Percentiles rank a stretch among this genome's conserved stretches.
Evolutionary conservation across 1,140 invertebrate species (phyloP).

Genomic region (Phymastichus coffea): DNA sequence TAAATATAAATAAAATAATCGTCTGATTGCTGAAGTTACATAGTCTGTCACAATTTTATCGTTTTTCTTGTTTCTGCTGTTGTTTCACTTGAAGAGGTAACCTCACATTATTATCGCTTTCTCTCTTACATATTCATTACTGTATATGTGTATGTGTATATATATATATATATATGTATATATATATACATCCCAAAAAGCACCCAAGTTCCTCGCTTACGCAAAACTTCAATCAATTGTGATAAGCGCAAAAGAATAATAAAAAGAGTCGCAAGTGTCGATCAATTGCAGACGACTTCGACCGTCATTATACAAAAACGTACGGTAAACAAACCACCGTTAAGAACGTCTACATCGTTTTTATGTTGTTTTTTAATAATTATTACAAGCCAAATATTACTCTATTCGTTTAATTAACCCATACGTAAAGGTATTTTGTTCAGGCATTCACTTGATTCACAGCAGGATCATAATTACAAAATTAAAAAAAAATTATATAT

Average conservation of each 20-base stretch:
- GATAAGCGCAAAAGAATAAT: conserved; percentile 22
- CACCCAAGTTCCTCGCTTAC: conserved; percentile 17
- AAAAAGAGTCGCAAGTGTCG: conserved; percentile 21
- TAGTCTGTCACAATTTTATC: conserved; percentile 24
- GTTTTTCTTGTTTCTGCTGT: neutral
- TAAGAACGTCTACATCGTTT: conserved; percentile 26
- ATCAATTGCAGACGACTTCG: conserved; percentile 18
- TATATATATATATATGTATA: neutral
- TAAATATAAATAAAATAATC: conserved; percentile 30
- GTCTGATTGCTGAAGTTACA: conserved; percentile 26
- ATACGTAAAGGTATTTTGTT: conserved; percentile 27
- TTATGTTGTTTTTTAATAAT: neutral
- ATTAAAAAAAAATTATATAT: conserved; percentile 28
- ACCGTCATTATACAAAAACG: conserved; percentile 29
- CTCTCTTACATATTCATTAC: neutral
- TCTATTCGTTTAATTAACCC: conserved; percentile 24
- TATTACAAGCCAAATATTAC: conserved; percentile 25
- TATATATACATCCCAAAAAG: conserved; percentile 18
- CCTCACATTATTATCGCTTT: conserved; percentile 7
- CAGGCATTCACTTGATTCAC: conserved; percentile 20
- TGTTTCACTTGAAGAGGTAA: conserved; percentile 21
- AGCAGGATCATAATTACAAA: conserved; percentile 14
- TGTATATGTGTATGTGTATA: neutral
- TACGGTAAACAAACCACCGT: conserved; percentile 32
- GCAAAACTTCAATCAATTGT: conserved; percentile 12